Evolutionary conservation across 2,888 invertebrate genomes (phyloP).

Genomic region (Cylloceria caligata): DNA sequence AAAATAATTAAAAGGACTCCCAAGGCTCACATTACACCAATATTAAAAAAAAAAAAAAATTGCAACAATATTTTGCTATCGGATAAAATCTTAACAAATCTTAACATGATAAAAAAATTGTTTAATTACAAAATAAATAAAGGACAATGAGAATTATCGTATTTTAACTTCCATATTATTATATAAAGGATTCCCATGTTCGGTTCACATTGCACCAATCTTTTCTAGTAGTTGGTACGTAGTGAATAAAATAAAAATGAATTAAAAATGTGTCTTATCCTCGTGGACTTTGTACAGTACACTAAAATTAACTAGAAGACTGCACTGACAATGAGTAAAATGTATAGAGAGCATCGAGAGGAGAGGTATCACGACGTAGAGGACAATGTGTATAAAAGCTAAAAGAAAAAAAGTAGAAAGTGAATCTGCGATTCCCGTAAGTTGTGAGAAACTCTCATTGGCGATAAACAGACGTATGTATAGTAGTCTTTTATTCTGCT

Average conservation of each 20-base stretch:
- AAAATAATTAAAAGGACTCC: no score
- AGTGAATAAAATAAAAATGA: not conserved
- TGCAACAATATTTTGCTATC: no score
- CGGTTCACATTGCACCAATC: not conserved
- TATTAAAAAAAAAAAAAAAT: no score
- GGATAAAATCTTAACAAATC: no score
- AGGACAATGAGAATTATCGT: no score
- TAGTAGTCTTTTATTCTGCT: conserved; percentile 21
- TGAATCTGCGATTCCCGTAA: conserved; percentile 8
- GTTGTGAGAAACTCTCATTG: conserved; percentile 12
- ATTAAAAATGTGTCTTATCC: not conserved
- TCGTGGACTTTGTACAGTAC: not conserved
- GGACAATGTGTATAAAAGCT: not conserved
- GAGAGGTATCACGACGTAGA: not conserved
- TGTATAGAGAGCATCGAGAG: not conserved
- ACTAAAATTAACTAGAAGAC: not conserved
- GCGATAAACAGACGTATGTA: conserved; percentile 11
- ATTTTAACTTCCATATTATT: no score
- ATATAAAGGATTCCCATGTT: no score
- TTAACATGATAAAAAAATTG: no score
- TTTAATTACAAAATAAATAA: no score
- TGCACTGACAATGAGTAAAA: not conserved
- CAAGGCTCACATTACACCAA: no score
- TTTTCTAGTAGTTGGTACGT: not conserved
- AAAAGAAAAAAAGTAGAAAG: not conserved